Base-by-base conservation (phyloP, 2,113 vertebrate species). In the Phycodurus eques region DNA sequence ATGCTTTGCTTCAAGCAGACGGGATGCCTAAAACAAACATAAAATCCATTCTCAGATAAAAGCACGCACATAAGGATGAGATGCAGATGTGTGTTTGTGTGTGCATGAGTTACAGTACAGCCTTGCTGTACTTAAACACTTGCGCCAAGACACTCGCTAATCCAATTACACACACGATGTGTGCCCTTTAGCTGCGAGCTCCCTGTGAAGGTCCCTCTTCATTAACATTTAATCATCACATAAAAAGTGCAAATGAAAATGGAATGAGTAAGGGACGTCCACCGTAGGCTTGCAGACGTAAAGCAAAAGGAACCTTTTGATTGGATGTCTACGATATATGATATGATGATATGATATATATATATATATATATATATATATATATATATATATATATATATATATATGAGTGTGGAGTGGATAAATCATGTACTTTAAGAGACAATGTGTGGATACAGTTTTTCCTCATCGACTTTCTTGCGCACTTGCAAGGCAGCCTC, bases 131-230 rank as follows among this genome's bases (percentile, higher is more conserved):
- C 80, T 81, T 87, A 80, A 88, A 88, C 80, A 85, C 81, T 76
- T 83, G 71, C 90, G 72, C 75, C 86, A 88, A 61, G 85, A 88
- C 69, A 81, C 86, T 89, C 88, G 61, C 80, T 93, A 92, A 93
- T 93, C 92, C 86, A 83, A 89, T 92, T 87, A 87, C 84, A 88
- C 85, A 87, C 87, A 84, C 80, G 82, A 91, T 91, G 88, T 87
- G 88, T 91, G 90, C 85, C 92, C 92, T 93, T 92, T 92, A 66
- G 82, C 87, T 90, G 90, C 88, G 92, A 85, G 90, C 74, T 9
- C 85, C 89, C 79, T 68, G 70, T 81, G 80, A 87, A 88, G 87
- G 76, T 80, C 75, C 72, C 80, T 74, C 67, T 90, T 91, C 90
- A 91, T 93, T 91, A 92, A 91, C 83, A 91, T 83, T 88, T 88